These are phyloP conservation scores for Sylvilagus bachmani DNA, from an alignment of 2,113 vertebrate genomes.

Conservation along the genomic window DNA sequence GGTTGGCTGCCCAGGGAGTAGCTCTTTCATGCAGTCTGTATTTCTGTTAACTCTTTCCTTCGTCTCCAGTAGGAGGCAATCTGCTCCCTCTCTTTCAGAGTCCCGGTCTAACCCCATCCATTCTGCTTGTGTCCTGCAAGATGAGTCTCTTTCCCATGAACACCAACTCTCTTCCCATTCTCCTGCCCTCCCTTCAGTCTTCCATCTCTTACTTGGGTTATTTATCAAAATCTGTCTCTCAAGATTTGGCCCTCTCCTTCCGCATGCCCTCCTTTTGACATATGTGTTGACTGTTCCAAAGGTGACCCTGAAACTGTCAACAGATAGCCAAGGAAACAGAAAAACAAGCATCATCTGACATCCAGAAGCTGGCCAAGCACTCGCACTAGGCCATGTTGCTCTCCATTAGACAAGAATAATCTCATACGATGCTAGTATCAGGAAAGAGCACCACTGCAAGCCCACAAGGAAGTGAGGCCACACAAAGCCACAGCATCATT, in stretches of 20 bases:
- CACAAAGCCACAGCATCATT: conserved; percentile 1
- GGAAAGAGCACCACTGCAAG: not conserved
- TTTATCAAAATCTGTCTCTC: not conserved
- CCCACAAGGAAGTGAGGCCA: not conserved
- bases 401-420: not conserved
- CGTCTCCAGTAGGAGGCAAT: not conserved
- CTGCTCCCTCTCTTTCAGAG: not conserved
- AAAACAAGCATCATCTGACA: not conserved
- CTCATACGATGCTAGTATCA: not conserved
- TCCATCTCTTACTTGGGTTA: not conserved
- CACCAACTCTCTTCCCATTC: not conserved
- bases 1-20: not conserved
- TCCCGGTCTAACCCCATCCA: not conserved
- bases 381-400: not conserved
- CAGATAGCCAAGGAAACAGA: not conserved
- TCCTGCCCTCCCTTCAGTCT: not conserved
- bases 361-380: not conserved
- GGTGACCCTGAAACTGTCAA: conserved; percentile 2
- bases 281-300: conserved; percentile 2
- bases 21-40: not conserved
- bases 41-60: not conserved
- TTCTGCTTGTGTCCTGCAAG: not conserved
- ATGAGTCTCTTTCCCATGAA: not conserved
- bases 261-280: not conserved
- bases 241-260: not conserved